Conservation (phyloP, 2,797 vertebrate species). For the Threskiornis aethiopicus region DNA sequence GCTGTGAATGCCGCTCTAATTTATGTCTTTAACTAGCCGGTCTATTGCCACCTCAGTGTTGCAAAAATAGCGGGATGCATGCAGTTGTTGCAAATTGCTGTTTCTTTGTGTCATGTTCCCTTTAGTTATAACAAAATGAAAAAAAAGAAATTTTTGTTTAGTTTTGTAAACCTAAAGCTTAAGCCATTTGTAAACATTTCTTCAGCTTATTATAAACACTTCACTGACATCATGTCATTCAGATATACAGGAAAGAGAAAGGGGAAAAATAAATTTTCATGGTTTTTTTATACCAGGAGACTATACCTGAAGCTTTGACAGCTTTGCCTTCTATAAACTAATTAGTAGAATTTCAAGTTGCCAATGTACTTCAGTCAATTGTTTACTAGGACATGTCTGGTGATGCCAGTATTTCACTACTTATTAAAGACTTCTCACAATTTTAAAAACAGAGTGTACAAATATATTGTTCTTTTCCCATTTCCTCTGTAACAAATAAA, state of each 20-base stretch:
- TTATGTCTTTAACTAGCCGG: background rate
- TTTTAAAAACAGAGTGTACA: background rate
- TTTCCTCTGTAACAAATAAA: background rate
- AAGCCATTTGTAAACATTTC: background rate
- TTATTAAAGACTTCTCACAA: background rate
- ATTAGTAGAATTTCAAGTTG: background rate
- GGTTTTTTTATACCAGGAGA: background rate
- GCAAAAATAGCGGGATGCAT: background rate
- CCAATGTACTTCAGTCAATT: background rate
- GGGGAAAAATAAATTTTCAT: background rate
- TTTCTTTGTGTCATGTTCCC: background rate
- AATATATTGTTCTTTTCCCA: background rate
- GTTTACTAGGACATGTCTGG: background rate
- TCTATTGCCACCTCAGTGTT: background rate
- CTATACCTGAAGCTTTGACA: background rate
- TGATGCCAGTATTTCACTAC: background rate
- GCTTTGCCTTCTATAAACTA: background rate
- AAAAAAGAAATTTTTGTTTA: background rate
- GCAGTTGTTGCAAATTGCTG: background rate
- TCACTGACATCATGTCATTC: background rate
- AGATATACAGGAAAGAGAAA: background rate
- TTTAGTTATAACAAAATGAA: background rate
- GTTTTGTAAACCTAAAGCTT: background rate
- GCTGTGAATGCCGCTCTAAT: background rate
- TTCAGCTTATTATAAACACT: background rate